Conservation (phyloP, 2,113 vertebrate genomes). For the Paralichthys olivaceus region DNA sequence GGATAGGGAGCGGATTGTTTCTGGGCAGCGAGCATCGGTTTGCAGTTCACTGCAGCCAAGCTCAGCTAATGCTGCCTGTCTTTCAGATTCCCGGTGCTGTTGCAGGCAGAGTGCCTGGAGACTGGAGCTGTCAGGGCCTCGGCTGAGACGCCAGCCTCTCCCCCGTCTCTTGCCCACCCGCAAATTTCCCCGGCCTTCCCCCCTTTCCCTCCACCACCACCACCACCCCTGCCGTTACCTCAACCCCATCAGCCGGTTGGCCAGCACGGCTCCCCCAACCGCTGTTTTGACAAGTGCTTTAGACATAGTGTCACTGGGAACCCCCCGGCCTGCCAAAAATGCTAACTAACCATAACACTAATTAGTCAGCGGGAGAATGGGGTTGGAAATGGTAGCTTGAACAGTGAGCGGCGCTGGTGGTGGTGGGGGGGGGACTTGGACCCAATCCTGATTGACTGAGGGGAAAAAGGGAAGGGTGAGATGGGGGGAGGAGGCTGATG, state of each 20-base stretch:
- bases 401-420: conserved; percentile 46
- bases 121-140: conserved; percentile 67
- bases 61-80: conserved; percentile 56
- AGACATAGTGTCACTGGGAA: conserved; percentile 80
- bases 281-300: conserved; percentile 82
- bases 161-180: conserved; percentile 57
- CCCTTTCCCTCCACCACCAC: conserved; percentile 15
- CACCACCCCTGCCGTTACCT: conserved; percentile 21
- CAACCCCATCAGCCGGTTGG: conserved; percentile 39
- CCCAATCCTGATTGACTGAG: conserved; percentile 72
- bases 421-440: conserved; percentile 53
- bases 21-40: conserved; percentile 33
- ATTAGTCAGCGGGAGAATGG: conserved; percentile 76
- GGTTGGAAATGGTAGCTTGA: conserved; percentile 70
- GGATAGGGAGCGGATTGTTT: conserved; percentile 30
- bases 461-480: conserved; percentile 31
- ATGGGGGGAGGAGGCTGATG: conserved; percentile 21
- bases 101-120: conserved; percentile 64
- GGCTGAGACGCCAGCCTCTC: conserved; percentile 54
- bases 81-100: conserved; percentile 53
- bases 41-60: conserved; percentile 40
- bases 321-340: conserved; percentile 73
- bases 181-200: conserved; percentile 42
- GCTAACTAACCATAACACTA: conserved; percentile 83
- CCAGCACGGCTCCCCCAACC: conserved; percentile 58